Percentiles rank a stretch among this genome's conserved stretches.
These are phyloP conservation scores for Syngnathus scovelli DNA, from an alignment of 2,113 vertebrate genomes.

Conservation along the genomic window DNA sequence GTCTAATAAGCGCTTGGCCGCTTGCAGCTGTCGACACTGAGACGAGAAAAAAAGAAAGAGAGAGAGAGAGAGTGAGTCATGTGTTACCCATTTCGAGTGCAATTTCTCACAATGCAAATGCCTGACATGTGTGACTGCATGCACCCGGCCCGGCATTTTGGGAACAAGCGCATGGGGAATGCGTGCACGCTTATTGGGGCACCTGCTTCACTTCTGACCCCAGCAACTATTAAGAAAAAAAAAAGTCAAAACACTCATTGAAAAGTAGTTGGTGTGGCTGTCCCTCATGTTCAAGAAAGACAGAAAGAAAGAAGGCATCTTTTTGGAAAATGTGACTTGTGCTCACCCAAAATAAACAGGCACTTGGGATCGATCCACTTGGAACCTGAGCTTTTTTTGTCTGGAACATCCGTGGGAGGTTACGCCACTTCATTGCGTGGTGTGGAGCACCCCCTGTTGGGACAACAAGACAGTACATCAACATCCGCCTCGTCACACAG, in stretches of 20 bases:
- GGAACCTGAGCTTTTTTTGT: background rate
- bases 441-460: constrained; percentile 54
- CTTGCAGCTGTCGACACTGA: constrained; percentile 59
- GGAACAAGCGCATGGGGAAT: constrained; percentile 25
- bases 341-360: constrained; percentile 27
- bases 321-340: constrained; percentile 36
- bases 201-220: constrained; percentile 42
- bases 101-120: constrained; percentile 64
- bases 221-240: background rate
- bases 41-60: constrained; percentile 20
- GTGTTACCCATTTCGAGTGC: constrained; percentile 64
- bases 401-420: background rate
- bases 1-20: constrained; percentile 61
- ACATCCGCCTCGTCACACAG: background rate
- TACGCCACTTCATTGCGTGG: constrained; percentile 6
- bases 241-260: background rate
- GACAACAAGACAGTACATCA: constrained; percentile 1
- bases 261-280: constrained; percentile 1
- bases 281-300: constrained; percentile 31
- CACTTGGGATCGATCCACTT: constrained; percentile 8
- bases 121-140: constrained; percentile 62
- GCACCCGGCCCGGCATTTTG: constrained; percentile 39
- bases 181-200: constrained; percentile 31
- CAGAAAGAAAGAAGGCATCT: background rate
- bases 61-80: constrained; percentile 50